Base-by-base conservation (phyloP, 2,113 vertebrate genomes). In the Oceanodroma tethys region DNA sequence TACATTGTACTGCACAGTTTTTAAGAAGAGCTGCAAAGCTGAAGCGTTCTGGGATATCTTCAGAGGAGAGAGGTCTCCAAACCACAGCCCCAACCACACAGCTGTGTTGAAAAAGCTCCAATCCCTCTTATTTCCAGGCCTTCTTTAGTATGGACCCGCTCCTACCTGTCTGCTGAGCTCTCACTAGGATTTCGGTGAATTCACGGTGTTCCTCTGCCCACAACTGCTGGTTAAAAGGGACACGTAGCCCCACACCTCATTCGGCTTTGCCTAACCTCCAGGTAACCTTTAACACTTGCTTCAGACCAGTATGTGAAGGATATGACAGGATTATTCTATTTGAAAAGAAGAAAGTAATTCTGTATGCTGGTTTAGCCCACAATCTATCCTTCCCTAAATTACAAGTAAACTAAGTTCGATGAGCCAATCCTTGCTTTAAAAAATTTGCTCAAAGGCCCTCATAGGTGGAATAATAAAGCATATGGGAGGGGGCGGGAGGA, bases 171-270 rank as follows among this genome's bases (percentile, higher is more conserved):
- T 68, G 58, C 85, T 65, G 52, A 75, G 29, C 25, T 71, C 62
- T 59, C 47, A 14, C 22, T 9, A 19, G 30, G 40, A 36, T 55
- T 60, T 60, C 0, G 0, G 22, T 36, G 52, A 42, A 47, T 36
- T 48, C 29, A 32, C 36, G 18, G 19, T 13, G 21, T 34, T 63
- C n/a, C 38, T 72, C 40, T 65, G 15, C n/a, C 11, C n/a, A 32
- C 43, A n/a, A 11, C n/a, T 7, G 22, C 73, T 36, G 4, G 11
- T 55, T 52, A 65, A 43, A 93, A 88, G 38, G 20, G 21, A 84
- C 25, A 10, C 16, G 20, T 7, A 8, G 8, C 34, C n/a, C 17
- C 8, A 2, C 20, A 7, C 36, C 83, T 82, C 50, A 29, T 30
- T 79, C 14, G 7, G 25, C 42, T 52, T 52, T 88, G 47, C 67